Percentiles rank a stretch among this genome's conserved stretches.
Conservation (phyloP, 2,113 vertebrate species). For the Arenaria interpres region DNA sequence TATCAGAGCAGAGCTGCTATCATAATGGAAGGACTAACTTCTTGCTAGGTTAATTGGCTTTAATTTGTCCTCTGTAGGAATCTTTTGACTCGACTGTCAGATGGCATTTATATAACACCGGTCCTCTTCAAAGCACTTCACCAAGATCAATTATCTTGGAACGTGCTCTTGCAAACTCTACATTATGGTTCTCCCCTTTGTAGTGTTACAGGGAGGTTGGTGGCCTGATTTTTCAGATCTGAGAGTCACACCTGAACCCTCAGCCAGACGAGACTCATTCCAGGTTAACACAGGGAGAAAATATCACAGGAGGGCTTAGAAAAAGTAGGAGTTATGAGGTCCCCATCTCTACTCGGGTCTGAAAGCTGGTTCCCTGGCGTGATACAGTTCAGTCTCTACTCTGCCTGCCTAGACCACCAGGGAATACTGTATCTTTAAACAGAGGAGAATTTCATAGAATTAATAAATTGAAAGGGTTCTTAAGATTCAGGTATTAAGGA, state of each 20-base stretch:
- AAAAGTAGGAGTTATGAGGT: not conserved
- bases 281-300: not conserved
- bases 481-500: not conserved
- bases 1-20: constrained; percentile 2
- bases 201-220: too few species aligned
- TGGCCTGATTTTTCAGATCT: not conserved
- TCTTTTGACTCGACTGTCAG: not conserved
- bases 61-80: not conserved
- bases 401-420: not conserved
- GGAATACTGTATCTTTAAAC: not conserved
- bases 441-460: not conserved
- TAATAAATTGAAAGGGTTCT: not conserved
- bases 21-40: not conserved
- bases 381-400: not conserved
- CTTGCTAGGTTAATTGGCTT: not conserved
- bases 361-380: not conserved
- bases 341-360: too few species aligned
- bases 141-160: not conserved
- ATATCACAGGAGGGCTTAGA: not conserved
- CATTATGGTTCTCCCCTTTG: not conserved
- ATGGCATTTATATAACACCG: not conserved
- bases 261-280: not conserved
- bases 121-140: not conserved
- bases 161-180: not conserved
- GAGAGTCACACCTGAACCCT: not conserved